A percentile compares a stretch with the other conserved stretches of the same genome.
These are phyloP conservation scores for Stenolophus ochropezus DNA, from an alignment of 2,888 invertebrate genomes.

Conservation along the genomic window DNA sequence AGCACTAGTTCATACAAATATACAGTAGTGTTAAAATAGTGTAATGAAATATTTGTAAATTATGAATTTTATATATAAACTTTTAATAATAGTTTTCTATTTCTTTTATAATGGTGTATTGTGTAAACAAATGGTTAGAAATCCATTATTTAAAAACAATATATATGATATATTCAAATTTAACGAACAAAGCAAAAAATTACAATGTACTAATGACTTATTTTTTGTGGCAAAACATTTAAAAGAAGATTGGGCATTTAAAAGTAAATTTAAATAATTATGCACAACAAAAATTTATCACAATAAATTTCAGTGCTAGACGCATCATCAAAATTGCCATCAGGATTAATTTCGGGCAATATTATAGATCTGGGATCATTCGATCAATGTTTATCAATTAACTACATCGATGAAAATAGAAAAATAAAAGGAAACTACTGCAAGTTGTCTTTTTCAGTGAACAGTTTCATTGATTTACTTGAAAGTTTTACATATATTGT, in stretches of 20 bases:
- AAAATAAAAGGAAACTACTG: constrained; percentile 59
- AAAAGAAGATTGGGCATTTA: constrained; percentile 8
- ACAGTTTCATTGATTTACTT: neutral
- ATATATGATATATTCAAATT: neutral
- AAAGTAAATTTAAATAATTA: constrained; percentile 2
- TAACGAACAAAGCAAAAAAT: neutral
- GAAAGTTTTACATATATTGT: neutral
- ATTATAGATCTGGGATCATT: constrained; percentile 58
- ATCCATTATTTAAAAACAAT: constrained; percentile 6
- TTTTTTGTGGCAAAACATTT: neutral
- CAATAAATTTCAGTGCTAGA: constrained; percentile 53
- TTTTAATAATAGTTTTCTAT: neutral
- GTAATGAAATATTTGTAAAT: neutral
- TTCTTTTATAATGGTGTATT: neutral
- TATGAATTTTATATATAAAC: neutral
- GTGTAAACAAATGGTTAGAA: neutral
- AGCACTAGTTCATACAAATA: neutral
- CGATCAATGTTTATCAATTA: constrained; percentile 59
- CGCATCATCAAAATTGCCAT: constrained; percentile 55
- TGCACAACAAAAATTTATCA: neutral
- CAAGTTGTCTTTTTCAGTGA: constrained; percentile 16
- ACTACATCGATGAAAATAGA: neutral
- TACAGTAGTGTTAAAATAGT: neutral
- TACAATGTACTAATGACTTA: constrained; percentile 8
- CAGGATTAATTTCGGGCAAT: constrained; percentile 54